phyloP scores from a whole-genome alignment of 2,797 vertebrate genomes.

The Euthynnus affinis region DNA sequence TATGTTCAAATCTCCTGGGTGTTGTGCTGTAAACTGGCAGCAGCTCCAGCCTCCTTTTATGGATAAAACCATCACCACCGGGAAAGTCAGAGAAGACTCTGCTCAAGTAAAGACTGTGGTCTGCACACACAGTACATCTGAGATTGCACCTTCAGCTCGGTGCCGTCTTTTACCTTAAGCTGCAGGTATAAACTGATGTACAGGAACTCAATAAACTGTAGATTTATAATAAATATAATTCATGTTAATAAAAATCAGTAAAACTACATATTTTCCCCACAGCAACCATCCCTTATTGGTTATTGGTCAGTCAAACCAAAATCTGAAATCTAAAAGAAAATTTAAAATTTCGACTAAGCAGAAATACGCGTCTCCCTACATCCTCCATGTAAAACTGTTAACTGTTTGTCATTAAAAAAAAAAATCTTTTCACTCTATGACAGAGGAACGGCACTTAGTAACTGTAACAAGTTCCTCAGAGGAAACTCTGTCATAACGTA shows the following conservation, averaged over 20 bases:
- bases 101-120: slow-evolving; percentile 7
- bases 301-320: slow-evolving; percentile 33
- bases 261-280: slow-evolving; percentile 23
- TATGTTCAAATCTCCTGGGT: slow-evolving; percentile 38
- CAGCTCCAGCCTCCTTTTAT: slow-evolving; percentile 25
- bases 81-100: slow-evolving; percentile 16
- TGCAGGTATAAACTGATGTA: slow-evolving; percentile 19
- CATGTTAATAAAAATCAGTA: slow-evolving; percentile 26
- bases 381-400: slow-evolving; percentile 12
- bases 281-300: slow-evolving; percentile 43
- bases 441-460: slow-evolving; percentile 5
- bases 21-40: slow-evolving; percentile 49
- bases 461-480: not conserved
- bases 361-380: not conserved
- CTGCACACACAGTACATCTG: slow-evolving; percentile 23
- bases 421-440: not conserved
- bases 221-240: slow-evolving; percentile 52
- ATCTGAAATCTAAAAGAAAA: slow-evolving; percentile 5
- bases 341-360: slow-evolving; percentile 12
- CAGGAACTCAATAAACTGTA: slow-evolving; percentile 14
- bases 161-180: not conserved
- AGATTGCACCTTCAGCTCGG: slow-evolving; percentile 17
- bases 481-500: not conserved
- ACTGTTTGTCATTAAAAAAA: not conserved
- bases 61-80: slow-evolving; percentile 9